Evolutionary conservation across 2,113 vertebrate genomes (phyloP).

Genomic region (Paratilapia polleni): DNA sequence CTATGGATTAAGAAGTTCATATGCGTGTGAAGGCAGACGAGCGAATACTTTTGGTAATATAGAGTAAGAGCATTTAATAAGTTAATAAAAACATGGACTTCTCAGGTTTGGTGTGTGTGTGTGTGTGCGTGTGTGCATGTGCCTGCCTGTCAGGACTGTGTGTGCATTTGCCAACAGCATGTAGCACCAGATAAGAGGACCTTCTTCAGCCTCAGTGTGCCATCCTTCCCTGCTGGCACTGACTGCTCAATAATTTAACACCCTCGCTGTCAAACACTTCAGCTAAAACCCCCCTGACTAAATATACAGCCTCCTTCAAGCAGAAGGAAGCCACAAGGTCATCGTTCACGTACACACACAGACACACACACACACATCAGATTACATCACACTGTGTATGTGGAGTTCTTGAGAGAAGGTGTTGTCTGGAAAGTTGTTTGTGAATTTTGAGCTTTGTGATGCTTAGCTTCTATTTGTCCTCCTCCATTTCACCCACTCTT

Average conservation of each 20-base stretch:
- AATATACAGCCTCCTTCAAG: conserved; percentile 49
- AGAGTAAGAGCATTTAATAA: background rate
- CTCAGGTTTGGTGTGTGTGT: background rate
- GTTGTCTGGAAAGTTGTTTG: conserved; percentile 15
- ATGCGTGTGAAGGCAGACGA: too few species aligned
- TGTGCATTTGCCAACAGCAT: conserved; percentile 34
- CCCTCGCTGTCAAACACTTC: conserved; percentile 47
- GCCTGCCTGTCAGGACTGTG: background rate
- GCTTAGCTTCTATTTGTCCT: conserved; percentile 30
- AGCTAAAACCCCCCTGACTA: conserved; percentile 42
- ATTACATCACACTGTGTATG: background rate
- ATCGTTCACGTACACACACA: conserved; percentile 13
- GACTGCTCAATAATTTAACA: conserved; percentile 66
- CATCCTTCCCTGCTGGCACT: conserved; percentile 44
- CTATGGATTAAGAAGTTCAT: too few species aligned
- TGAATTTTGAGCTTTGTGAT: conserved; percentile 17
- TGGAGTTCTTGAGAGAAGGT: conserved; percentile 1
- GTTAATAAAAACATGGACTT: background rate
- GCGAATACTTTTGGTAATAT: too few species aligned
- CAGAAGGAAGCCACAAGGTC: conserved; percentile 40
- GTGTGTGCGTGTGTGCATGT: background rate
- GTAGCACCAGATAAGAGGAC: conserved; percentile 37
- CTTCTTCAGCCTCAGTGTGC: conserved; percentile 44
- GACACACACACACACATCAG: background rate
- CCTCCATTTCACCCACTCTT: conserved; percentile 4